Base-by-base conservation (phyloP, 1,140 invertebrate species). In the Drosophila chauvacae region DNA sequence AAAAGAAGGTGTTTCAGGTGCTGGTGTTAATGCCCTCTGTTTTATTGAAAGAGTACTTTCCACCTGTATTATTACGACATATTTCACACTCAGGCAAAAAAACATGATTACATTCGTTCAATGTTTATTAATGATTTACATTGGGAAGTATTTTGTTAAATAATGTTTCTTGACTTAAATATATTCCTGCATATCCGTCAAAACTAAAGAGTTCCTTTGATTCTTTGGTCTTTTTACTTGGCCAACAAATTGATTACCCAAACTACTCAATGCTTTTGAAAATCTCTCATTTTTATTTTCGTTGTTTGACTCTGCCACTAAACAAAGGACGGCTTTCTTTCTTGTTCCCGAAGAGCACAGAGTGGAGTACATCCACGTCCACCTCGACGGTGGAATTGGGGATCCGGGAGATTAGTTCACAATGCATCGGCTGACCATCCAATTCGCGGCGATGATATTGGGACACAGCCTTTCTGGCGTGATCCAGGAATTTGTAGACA, bases 361-460 rank as follows among this genome's bases (percentile, higher is more conserved):
- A 81, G 26, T 90, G 85, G 9, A 90, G 30, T 0, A 86, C 78
- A 76, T 90, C 81, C 55, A 90, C 81, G 55, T 90, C 85, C 51
- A 88, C 84, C 60, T 84, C 65, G 9, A 85, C 78, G 16, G 64
- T 23, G 23, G 23, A 23, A 23, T 23, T 23, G 23, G 23, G 23
- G 23, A 23, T 23, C 23, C 81, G 0, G 77, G 76, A 14, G 85
- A 81, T 95, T 20, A 96, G 92, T 26, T 96, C 93, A 93, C 96
- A 96, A 86, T 96, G 96, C 96, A 97, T 97, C 3, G 96, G 96
- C 90, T 96, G 95, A 1, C 96, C 96, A 94, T 98, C 97, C n/a
- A 98, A 93, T 86, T 98, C 97, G 51, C 97, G 93, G 91, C 98
- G 97, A 90, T 98, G 97, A 93, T 98, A 98, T 47, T 96, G 96